Base-by-base conservation (phyloP, 2,797 vertebrate species). In the Poeciliopsis paucimaculata region DNA sequence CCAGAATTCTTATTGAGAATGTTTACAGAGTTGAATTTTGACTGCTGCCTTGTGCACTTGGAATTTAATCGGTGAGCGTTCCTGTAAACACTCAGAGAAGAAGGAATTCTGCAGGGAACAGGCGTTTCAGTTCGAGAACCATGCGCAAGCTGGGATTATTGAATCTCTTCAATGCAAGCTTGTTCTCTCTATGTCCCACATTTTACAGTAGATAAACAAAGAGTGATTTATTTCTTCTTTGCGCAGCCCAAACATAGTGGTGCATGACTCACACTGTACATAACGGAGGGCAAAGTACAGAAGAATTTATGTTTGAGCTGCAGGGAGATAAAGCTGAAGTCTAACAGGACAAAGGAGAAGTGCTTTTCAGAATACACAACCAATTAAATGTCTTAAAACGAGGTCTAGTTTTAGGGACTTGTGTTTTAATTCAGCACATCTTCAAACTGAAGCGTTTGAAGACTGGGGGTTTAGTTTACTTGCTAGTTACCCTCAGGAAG, bases 71-170 rank as follows among this genome's bases (percentile, higher is more conserved):
- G 75, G 68, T 70, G 18, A 60, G 78, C 75, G 86, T 88, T 86
- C 76, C 53, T 49, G 75, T 86, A 83, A 90, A 93, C 83, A 89
- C 75, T 76, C 39, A 26, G 86, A 86, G 79, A 78, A 80, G 26
- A 16, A 71, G 41, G 13, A 71, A 43, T 45, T n/a, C 12, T 45
- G 26, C 26, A 43, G 41, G 11, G 68, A n/a, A 28, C 68, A 45
- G 23, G 7, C 68, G 8, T 45, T 45, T 71, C 41, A 16, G 41
- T 28, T 43, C 2, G 12, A 71, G 45, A 71, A 28, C 68, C n/a
- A 20, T 81, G 49, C 55, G 9, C 26, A 73, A 16, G 20, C 55
- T 80, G 47, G 47, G 39, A 16, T 66, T 76, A 20, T 72, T 73
- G n/a, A 43, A 47, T 71, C 57, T 70, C 28, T 46, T 31, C 53